Base-by-base conservation (phyloP, 2,113 vertebrate genomes). In the Nanger granti region DNA sequence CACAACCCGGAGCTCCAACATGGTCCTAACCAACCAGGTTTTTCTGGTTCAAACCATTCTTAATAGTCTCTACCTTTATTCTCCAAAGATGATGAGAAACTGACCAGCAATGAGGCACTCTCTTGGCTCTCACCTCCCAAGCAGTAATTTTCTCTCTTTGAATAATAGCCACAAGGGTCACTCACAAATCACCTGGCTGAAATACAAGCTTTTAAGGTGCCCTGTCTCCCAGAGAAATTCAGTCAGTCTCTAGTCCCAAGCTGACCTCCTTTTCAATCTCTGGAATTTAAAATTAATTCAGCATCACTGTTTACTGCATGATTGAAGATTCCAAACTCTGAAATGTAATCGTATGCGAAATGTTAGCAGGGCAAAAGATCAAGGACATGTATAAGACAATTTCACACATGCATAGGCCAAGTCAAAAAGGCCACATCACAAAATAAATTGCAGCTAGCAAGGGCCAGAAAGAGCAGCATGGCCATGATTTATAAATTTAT, bases 291-390 rank as follows among this genome's bases (percentile, higher is more conserved):
- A 98, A 97, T 97, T 60, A 94, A 97, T 94, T 84, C 64, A 90
- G 73, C 87, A 95, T 92, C 89, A 66, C 64, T 96, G 59, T 95
- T 94, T 64, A 28, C 84, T 82, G 80, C 47, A 76, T 83, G 95
- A 97, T 59, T 93, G 97, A 97, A 97, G 92, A 97, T 91, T 97
- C 94, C 44, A 92, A 91, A 87, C 69, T 95, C 95, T 96, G 95
- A 97, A 97, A 83, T 92, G 94, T 97, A 97, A 97, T 97, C 87
- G 34, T 66, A 98, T 97, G 96, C 95, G 97, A 98, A 98, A 97
- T 90, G 92, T 96, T 97, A 95, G 94, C 28, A 93, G 94, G 97
- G 89, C 95, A 97, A 97, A 97, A 97, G 97, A 98, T 97, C 97
- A 98, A 98, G 97, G 97, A 91, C 80, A 0, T 69, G 73, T 97